phyloP scores from a whole-genome alignment of 2,888 invertebrate species.

The Pinctada fucata region DNA sequence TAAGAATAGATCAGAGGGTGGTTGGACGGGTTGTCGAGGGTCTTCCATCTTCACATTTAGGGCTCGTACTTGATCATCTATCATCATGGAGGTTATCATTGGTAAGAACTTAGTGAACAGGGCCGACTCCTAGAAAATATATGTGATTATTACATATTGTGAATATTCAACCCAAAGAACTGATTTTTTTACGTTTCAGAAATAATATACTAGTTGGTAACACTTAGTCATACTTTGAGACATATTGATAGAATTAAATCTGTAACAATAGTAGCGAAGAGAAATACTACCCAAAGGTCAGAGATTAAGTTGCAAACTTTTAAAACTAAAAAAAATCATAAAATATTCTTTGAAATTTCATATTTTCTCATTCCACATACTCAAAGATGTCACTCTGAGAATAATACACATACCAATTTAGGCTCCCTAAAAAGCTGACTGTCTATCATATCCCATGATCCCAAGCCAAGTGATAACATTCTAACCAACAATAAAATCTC shows the following conservation, averaged over 20 bases:
- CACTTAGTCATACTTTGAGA: neutral
- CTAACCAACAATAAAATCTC: conserved; percentile 91
- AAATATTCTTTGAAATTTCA: too few species aligned
- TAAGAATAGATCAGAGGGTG: conserved; percentile 88
- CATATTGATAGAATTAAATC: too few species aligned
- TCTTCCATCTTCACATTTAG: conserved; percentile 93
- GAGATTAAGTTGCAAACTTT: too few species aligned
- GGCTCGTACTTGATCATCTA: conserved; percentile 80
- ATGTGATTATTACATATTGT: neutral
- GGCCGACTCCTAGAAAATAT: conserved; percentile 84
- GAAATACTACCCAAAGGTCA: neutral
- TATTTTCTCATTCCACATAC: too few species aligned
- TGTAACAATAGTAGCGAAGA: neutral
- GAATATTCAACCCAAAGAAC: too few species aligned
- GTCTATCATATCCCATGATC: conserved; percentile 98
- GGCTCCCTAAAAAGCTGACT: conserved; percentile 93
- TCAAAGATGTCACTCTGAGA: too few species aligned
- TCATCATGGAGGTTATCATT: conserved; percentile 94
- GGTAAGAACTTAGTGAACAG: conserved; percentile 96
- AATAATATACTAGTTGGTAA: conserved; percentile 22
- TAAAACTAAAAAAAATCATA: too few species aligned
- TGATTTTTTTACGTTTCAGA: too few species aligned
- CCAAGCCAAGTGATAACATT: conserved; percentile 94
- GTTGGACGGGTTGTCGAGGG: conserved; percentile 84
- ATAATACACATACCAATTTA: conserved; percentile 81